A percentile compares a stretch with the other conserved stretches of the same genome.
Evolutionary conservation across 1,140 invertebrate species (phyloP).

Genomic region (Cyclargus thomasi): DNA sequence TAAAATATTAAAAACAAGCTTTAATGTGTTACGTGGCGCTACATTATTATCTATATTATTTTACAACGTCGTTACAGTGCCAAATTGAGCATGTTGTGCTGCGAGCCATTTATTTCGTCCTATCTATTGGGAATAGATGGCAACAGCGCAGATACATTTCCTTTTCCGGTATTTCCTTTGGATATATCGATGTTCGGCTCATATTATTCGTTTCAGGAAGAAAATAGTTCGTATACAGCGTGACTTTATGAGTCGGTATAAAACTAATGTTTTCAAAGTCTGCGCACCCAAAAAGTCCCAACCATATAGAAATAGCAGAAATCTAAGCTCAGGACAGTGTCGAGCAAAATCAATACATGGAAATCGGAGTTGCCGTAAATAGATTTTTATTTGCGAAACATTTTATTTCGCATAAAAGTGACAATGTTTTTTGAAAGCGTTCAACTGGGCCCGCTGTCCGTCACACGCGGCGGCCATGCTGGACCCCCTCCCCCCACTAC

Average conservation of each 20-base stretch:
- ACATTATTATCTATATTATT: not conserved
- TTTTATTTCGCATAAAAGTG: conserved; percentile 10
- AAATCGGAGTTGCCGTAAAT: not conserved
- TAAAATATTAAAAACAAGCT: not conserved
- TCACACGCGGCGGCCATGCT: not conserved
- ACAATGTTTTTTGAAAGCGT: conserved; percentile 5
- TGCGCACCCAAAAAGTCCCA: not conserved
- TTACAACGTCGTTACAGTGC: not conserved
- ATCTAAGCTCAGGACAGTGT: not conserved
- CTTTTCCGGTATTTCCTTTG: conserved; percentile 4
- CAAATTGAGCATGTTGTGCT: conserved; percentile 10
- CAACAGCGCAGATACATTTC: conserved; percentile 5
- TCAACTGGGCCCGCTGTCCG: not conserved
- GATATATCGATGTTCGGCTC: not conserved
- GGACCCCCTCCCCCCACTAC: not conserved
- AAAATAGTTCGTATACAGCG: not conserved
- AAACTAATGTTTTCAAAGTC: not conserved
- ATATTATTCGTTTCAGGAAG: not conserved
- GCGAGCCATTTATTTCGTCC: conserved; percentile 6
- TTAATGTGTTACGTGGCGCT: not conserved
- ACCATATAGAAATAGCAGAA: not conserved
- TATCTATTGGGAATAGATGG: conserved; percentile 10
- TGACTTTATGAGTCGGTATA: not conserved
- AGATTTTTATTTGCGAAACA: conserved; percentile 5
- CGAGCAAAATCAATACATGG: not conserved